These are phyloP conservation scores for Liparis tanakae DNA, from an alignment of 2,797 vertebrate genomes.

Conservation along the genomic window DNA sequence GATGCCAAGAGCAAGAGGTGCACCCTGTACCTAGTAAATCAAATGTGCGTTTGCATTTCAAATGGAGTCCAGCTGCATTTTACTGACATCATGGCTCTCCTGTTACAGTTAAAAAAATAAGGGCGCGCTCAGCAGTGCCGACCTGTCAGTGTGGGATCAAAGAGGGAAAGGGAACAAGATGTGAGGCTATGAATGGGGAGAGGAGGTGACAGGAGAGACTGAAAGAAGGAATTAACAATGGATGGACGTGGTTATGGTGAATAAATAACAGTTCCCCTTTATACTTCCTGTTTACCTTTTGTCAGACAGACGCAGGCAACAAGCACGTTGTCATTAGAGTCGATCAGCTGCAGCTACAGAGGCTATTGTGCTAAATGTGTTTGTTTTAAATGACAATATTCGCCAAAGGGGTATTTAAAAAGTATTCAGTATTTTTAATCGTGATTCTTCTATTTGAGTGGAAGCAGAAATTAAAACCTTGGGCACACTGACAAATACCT, in stretches of 20 bases:
- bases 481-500: neutral
- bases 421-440: neutral
- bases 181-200: conserved; percentile 4
- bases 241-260: neutral
- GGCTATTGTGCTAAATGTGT: neutral
- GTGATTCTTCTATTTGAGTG: neutral
- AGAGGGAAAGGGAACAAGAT: conserved; percentile 29
- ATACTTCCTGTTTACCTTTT: neutral
- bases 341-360: neutral
- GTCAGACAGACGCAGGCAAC: neutral
- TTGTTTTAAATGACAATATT: conserved; percentile 1
- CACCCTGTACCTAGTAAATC: conserved; percentile 41
- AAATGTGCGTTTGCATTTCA: conserved; percentile 53
- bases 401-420: neutral
- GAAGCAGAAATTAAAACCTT: neutral
- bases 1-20: conserved; percentile 43
- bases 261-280: neutral
- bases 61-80: conserved; percentile 59
- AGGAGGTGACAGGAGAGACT: conserved; percentile 5
- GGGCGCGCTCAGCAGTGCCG: conserved; percentile 22
- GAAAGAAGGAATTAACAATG: conserved; percentile 7
- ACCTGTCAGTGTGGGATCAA: conserved; percentile 52
- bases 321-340: neutral
- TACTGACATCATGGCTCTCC: conserved; percentile 52
- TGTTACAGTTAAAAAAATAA: conserved; percentile 60